A percentile compares a stretch with the other conserved stretches of the same genome.
These are phyloP conservation scores for Ptychodera flava DNA, from an alignment of 35 echinoderm and acorn worm species.

Conservation along the genomic window DNA sequence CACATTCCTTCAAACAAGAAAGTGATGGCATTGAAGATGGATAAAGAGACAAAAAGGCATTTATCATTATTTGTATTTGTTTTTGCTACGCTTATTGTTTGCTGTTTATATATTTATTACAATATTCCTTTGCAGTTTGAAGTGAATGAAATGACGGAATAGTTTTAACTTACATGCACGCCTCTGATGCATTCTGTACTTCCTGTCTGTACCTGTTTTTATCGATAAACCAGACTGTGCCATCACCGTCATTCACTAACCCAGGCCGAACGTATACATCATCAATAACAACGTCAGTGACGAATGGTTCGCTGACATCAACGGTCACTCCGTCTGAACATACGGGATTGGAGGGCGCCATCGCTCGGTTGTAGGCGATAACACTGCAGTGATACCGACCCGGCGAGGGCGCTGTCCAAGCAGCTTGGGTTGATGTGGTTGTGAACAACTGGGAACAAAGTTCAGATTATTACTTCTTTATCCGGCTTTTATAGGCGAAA, in stretches of 20 bases:
- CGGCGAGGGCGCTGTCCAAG: constrained; percentile 17
- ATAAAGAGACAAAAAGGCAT: too few species aligned
- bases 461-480: too few species aligned
- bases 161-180: constrained; percentile 26
- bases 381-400: constrained; percentile 25
- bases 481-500: too few species aligned
- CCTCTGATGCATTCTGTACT: constrained; percentile 14
- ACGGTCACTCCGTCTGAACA: constrained; percentile 39
- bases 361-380: constrained; percentile 29
- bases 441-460: too few species aligned
- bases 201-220: not conserved
- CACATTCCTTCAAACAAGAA: too few species aligned
- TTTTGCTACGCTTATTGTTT: too few species aligned
- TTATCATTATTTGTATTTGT: too few species aligned
- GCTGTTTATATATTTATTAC: too few species aligned
- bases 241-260: not conserved
- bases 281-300: not conserved
- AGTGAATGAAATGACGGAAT: too few species aligned
- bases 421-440: constrained; percentile 16
- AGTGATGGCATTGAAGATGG: too few species aligned
- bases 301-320: constrained; percentile 10
- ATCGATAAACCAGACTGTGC: constrained; percentile 21
- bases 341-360: constrained; percentile 24
- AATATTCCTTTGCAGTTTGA: too few species aligned
- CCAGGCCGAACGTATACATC: constrained; percentile 4